These are phyloP conservation scores for Berghia stephanieae DNA, from an alignment of 1,140 invertebrate species.

Conservation along the genomic window DNA sequence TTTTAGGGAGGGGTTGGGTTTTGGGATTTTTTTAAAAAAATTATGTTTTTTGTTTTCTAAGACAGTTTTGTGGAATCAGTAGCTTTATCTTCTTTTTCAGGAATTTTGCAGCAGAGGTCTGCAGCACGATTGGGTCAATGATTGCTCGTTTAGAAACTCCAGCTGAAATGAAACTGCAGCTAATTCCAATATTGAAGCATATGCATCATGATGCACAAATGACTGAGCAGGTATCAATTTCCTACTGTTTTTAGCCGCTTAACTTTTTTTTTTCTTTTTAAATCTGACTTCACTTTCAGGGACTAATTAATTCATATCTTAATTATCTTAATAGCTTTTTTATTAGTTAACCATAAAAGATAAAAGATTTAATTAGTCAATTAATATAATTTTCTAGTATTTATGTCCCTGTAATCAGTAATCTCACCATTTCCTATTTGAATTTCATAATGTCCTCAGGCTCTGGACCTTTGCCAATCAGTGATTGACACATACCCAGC, in stretches of 20 bases:
- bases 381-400: too few species aligned
- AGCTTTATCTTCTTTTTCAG: constrained; percentile 71
- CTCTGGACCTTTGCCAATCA: constrained; percentile 80
- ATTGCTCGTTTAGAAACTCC: constrained; percentile 91
- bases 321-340: too few species aligned
- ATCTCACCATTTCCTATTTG: background rate
- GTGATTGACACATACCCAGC: constrained; percentile 85
- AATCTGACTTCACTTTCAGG: too few species aligned
- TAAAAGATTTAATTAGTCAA: too few species aligned
- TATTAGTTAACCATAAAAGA: too few species aligned
- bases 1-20: too few species aligned
- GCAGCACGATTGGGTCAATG: constrained; percentile 94
- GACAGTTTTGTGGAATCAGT: too few species aligned
- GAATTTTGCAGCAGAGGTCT: constrained; percentile 95
- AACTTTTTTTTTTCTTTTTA: too few species aligned
- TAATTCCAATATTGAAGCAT: constrained; percentile 90
- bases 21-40: background rate
- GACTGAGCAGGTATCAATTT: constrained; percentile 76
- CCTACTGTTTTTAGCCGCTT: constrained; percentile 71
- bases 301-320: too few species aligned
- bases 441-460: constrained; percentile 73
- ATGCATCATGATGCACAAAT: constrained; percentile 93
- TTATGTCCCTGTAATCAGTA: background rate
- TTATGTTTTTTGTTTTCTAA: background rate
- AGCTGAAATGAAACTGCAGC: constrained; percentile 87